Conservation (phyloP, 2,113 vertebrate species). For the Esox niger region DNA sequence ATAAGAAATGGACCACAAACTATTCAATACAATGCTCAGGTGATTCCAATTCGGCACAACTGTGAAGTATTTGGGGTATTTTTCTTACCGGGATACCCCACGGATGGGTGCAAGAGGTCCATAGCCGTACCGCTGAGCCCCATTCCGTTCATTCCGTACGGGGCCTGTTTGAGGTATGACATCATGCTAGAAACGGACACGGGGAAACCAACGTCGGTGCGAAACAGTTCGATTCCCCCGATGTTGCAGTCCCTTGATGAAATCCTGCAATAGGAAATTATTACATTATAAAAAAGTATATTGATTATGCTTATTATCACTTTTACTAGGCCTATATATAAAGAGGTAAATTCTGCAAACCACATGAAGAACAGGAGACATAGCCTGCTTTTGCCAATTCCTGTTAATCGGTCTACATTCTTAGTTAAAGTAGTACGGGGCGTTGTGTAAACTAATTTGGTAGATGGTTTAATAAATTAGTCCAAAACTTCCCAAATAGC, state of each 20-base stretch:
- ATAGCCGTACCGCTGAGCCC: conserved; percentile 88
- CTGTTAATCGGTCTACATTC: no score
- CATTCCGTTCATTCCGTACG: conserved; percentile 94
- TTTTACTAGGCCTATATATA: not conserved
- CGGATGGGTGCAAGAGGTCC: conserved; percentile 94
- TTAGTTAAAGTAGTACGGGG: no score
- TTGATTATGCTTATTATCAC: not conserved
- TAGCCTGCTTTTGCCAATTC: no score
- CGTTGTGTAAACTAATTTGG: no score
- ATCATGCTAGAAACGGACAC: conserved; percentile 86
- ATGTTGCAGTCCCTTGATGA: conserved; percentile 10
- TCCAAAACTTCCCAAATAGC: no score
- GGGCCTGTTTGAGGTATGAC: conserved; percentile 98
- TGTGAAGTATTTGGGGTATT: not conserved
- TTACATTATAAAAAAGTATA: not conserved
- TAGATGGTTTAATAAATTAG: no score
- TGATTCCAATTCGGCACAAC: not conserved
- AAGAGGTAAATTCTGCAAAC: no score
- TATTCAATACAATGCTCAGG: no score
- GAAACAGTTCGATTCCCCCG: conserved; percentile 28
- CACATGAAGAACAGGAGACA: no score
- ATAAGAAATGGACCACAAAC: no score
- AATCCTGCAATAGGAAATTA: not conserved
- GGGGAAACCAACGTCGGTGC: conserved; percentile 50
- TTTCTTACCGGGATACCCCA: conserved; percentile 88